A percentile compares a stretch with the other conserved stretches of the same genome.
Conservation (phyloP, 1,140 invertebrate genomes). For the Listronotus oregonensis region DNA sequence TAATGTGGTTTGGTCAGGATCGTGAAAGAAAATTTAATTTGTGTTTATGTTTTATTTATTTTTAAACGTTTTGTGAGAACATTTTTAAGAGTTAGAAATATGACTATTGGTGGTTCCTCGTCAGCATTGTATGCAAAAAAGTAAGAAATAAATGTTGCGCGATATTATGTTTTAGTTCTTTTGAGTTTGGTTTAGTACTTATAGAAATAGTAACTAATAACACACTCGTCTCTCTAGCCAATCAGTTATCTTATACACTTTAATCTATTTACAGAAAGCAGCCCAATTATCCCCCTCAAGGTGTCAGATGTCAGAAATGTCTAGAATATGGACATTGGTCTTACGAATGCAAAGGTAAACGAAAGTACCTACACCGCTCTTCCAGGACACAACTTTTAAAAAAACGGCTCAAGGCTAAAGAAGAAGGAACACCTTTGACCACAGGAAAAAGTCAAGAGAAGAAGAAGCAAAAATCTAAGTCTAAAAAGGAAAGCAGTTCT, state of each 20-base stretch:
- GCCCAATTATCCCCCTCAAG: conserved; percentile 54
- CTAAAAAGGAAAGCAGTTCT: conserved; percentile 24
- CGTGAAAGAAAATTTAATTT: no score
- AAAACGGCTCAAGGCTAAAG: conserved; percentile 68
- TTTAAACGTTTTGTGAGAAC: no score
- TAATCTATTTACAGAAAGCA: conserved; percentile 18
- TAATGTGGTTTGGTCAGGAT: no score
- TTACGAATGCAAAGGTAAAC: conserved; percentile 88
- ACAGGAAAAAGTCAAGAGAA: conserved; percentile 10
- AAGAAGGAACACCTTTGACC: conserved; percentile 52
- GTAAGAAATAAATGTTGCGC: neutral
- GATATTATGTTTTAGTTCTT: neutral
- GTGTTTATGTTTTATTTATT: no score
- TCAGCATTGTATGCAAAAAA: conserved; percentile 1
- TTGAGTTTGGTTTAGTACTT: neutral
- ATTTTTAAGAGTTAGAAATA: no score
- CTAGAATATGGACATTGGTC: conserved; percentile 90
- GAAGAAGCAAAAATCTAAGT: conserved; percentile 11
- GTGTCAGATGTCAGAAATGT: conserved; percentile 87
- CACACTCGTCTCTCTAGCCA: no score
- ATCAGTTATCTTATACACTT: no score
- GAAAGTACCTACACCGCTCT: conserved; percentile 82
- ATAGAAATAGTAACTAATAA: no score
- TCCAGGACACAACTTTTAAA: conserved; percentile 81
- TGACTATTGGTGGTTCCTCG: conserved; percentile 9